These are phyloP conservation scores for Pecten maximus DNA, from an alignment of 2,888 invertebrate genomes.

Conservation along the genomic window DNA sequence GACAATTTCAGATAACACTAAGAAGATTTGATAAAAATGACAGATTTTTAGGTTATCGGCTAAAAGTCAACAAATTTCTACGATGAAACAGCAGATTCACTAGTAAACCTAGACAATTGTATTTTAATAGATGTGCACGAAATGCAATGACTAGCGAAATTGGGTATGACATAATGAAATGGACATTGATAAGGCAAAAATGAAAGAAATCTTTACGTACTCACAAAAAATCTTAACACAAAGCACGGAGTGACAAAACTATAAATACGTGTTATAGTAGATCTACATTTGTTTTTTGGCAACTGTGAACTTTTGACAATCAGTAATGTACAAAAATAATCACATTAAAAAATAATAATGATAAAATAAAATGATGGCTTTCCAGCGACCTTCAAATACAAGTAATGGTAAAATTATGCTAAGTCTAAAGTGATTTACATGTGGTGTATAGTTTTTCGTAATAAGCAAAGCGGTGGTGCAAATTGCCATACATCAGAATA, in stretches of 20 bases:
- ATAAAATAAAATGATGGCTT: background rate
- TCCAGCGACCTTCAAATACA: background rate
- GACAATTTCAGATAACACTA: too few relatives aligned
- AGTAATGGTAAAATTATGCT: background rate
- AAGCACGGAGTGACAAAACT: background rate
- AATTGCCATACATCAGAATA: background rate
- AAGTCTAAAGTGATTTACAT: background rate
- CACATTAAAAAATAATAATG: background rate
- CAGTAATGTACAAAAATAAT: background rate
- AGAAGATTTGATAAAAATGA: too few relatives aligned
- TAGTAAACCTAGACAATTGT: too few relatives aligned
- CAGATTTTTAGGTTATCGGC: too few relatives aligned
- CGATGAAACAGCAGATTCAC: too few relatives aligned
- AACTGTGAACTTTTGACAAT: slow-evolving; percentile 33
- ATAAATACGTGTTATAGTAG: background rate
- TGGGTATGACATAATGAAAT: background rate
- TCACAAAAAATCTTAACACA: background rate
- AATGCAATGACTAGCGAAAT: background rate
- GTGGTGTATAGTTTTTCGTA: too few relatives aligned
- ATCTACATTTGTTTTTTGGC: slow-evolving; percentile 18
- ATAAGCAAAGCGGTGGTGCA: background rate
- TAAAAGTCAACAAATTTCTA: too few relatives aligned
- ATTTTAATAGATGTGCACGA: background rate
- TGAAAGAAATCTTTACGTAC: background rate
- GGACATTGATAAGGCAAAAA: background rate